These are phyloP conservation scores for Cossypha niveicapilla DNA, from an alignment of 2,797 vertebrate genomes.

Conservation along the genomic window DNA sequence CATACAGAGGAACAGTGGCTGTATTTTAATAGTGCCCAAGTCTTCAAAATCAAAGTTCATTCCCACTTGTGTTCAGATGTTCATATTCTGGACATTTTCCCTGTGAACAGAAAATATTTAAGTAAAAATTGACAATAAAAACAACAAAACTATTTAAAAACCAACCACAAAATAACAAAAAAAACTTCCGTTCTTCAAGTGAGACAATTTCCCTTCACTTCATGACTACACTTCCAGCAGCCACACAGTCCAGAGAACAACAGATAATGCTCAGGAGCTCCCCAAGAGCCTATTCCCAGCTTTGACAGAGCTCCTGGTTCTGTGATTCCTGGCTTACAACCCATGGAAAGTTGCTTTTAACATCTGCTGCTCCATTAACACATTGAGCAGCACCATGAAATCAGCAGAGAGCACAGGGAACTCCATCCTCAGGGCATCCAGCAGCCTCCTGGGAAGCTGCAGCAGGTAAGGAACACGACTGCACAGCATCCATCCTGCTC, in stretches of 20 bases:
- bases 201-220: neutral
- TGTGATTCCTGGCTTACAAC: neutral
- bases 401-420: neutral
- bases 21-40: neutral
- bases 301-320: neutral
- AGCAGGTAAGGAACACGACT: neutral
- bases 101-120: neutral
- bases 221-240: neutral
- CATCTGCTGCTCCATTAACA: neutral
- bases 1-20: neutral
- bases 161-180: too few relatives aligned
- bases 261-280: neutral
- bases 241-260: neutral
- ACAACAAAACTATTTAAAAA: neutral
- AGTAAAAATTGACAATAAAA: neutral
- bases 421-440: neutral
- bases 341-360: neutral
- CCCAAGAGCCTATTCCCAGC: neutral
- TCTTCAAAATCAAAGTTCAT: neutral
- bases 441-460: neutral
- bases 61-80: neutral
- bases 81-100: too few relatives aligned
- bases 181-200: neutral
- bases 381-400: neutral
- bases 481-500: neutral